Evolutionary conservation across 2,797 vertebrate species (phyloP), one percentile per base, ranked within the genome.

Genomic region (Premnoplex brunnescens): DNA sequence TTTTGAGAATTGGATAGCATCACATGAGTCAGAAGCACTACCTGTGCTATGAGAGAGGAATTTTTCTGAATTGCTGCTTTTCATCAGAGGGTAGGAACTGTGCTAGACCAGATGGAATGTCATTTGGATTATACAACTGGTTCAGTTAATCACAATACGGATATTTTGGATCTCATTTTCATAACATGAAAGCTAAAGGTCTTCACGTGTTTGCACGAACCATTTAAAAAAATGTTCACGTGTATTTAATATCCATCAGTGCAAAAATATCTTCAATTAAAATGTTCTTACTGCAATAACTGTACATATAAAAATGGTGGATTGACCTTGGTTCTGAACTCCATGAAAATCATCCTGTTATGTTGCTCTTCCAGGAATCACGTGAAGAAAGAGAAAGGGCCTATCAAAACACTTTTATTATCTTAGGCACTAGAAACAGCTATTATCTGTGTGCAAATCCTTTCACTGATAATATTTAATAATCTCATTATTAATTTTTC

Each of bases 41-140:
- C 32, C 49, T 48, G 14, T n/a, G 30, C n/a, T 58, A 5, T 44
- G 26, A 84, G 46, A 66, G 13, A 43, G 26, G 9, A 84, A 44
- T 12, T 83, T 95, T 91, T 85, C 58, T 71, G 56, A 94, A 87
- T 44, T 78, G 89, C 26, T 92, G n/a, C 17, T 64, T 93, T 87
- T 88, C 27, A 23, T 85, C 66, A 76, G 34, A 28, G 16, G 56
- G 22, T n/a, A n/a, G 27, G 36, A 88, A 54, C 6, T 58, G 26
- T n/a, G 46, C 51, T 76, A n/a, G n/a, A 68, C 37, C 15, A 89
- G 83, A 68, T 36, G 88, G 52, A 58, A 71, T 36, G 16, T 32
- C 26, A 82, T 68, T 64, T 84, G 48, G 19, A 93, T 93, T 88
- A 77, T 5, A 56, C 44, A 86, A 19, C 28, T 78, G 36, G 56